Evolutionary conservation across 92 coral and sea anemone genomes (phyloP), one percentile per base, ranked within the genome.

Genomic region (Diadumene lineata): DNA sequence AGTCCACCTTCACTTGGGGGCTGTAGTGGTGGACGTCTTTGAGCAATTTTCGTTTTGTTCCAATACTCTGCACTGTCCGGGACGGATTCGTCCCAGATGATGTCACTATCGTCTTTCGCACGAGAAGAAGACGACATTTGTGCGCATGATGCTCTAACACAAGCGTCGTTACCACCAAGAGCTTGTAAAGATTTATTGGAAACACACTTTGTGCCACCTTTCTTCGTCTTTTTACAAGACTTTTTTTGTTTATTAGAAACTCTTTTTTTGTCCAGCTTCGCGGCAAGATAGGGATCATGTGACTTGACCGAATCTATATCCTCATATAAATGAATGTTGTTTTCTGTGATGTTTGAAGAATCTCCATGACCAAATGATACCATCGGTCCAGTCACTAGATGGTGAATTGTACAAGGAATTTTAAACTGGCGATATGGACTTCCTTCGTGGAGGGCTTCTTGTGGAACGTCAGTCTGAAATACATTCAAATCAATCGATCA

Each of bases 301-400:
- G 32, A 3, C 17, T 32, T 7, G 7, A 60, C 31, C 1, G 65
- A 60, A 1, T 60, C 65, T 22, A 60, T 60, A 27, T 60, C 65
- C 31, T 60, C 65, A 18, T 60, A 60, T 60, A 60, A 7, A 60
- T 60, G 65, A 60, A 27, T 60, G 22, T 60, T 60, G 31, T 60
- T 60, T 2, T 60, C 28, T 1, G 1, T 32, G 16, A 7, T 23
- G 32, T 60, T 32, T 1, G 11, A 32, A 2, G 32, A 22, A 7
- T 7, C 13, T 7, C 65, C 26, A 32, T 60, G 65, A 1, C 65
- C 65, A 27, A 60, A 60, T 60, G 65, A 60, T 3, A 18, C 26
- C 65, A 60, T 22, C 3, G 65, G 1, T 10, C 22, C 30, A 22
- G 58, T 53, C 19, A 53, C 10, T 15, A 32, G 26, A 60, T 60